A percentile compares a stretch with the other conserved stretches of the same genome.
These are phyloP conservation scores for Centropus unirufus DNA, from an alignment of 2,113 vertebrate genomes.

Conservation along the genomic window DNA sequence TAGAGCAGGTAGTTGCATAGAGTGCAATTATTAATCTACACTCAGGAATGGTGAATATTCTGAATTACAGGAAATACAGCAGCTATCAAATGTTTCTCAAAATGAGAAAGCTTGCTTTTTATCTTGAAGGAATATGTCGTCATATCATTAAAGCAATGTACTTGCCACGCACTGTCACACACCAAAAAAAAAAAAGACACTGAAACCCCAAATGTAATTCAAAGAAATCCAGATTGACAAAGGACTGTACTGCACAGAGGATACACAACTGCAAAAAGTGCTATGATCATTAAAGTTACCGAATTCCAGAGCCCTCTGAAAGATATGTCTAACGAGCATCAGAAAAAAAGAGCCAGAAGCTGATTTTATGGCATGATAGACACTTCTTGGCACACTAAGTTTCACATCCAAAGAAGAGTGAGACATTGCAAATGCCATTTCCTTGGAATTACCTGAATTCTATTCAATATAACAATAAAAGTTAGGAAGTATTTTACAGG, in stretches of 20 bases:
- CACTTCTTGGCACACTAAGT: neutral
- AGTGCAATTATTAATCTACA: neutral
- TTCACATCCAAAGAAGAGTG: neutral
- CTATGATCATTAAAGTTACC: neutral
- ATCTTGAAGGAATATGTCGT: neutral
- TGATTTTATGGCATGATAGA: neutral
- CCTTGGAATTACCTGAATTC: neutral
- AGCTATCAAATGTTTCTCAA: neutral
- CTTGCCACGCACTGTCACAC: neutral
- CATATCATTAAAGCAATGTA: neutral
- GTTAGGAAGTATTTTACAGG: neutral
- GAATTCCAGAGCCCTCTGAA: neutral
- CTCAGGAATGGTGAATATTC: neutral
- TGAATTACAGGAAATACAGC: neutral
- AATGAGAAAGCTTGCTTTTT: neutral
- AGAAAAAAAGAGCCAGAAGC: neutral
- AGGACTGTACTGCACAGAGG: neutral
- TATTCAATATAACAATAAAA: neutral
- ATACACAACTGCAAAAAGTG: neutral
- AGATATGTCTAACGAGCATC: neutral
- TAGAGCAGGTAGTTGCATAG: neutral
- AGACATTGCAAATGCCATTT: neutral
- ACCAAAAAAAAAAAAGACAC: neutral
- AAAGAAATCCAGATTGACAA: neutral
- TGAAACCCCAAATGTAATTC: neutral